These are phyloP conservation scores for Oxyruncus cristatus DNA, from an alignment of 2,113 vertebrate species.

Conservation along the genomic window DNA sequence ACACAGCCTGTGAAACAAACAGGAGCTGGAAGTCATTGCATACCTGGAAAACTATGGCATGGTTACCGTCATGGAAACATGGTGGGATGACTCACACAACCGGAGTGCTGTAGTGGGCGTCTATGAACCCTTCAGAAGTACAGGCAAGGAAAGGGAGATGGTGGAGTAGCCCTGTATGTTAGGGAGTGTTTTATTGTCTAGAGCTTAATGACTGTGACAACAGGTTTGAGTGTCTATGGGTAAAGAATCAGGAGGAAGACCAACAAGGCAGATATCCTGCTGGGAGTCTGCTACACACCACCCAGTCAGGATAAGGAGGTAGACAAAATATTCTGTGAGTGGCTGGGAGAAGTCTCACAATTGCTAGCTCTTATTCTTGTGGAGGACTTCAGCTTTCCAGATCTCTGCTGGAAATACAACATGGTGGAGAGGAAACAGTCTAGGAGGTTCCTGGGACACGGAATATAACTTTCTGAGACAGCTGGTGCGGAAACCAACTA, in stretches of 20 bases:
- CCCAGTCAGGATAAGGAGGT: neutral
- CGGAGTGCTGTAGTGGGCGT: neutral
- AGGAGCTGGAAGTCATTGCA: neutral
- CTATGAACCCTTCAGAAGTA: neutral
- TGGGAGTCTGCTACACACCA: neutral
- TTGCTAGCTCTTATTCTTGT: neutral
- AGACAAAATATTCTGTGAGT: neutral
- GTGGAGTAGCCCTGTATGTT: neutral
- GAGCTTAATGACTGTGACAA: fast-evolving
- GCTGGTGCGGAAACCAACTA: neutral
- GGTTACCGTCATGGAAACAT: neutral
- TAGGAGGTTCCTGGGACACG: neutral
- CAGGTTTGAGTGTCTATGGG: no score
- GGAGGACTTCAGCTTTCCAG: neutral
- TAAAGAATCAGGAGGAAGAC: neutral
- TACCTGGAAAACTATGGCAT: neutral
- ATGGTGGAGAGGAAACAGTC: neutral
- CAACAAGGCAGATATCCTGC: neutral
- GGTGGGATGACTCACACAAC: neutral
- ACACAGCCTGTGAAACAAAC: neutral
- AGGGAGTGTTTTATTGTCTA: neutral
- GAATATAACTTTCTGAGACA: neutral
- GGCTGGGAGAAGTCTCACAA: neutral
- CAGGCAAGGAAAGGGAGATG: neutral
- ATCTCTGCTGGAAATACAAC: neutral